These are phyloP conservation scores for Albula goreensis DNA, from an alignment of 2,113 vertebrate species.

Conservation along the genomic window DNA sequence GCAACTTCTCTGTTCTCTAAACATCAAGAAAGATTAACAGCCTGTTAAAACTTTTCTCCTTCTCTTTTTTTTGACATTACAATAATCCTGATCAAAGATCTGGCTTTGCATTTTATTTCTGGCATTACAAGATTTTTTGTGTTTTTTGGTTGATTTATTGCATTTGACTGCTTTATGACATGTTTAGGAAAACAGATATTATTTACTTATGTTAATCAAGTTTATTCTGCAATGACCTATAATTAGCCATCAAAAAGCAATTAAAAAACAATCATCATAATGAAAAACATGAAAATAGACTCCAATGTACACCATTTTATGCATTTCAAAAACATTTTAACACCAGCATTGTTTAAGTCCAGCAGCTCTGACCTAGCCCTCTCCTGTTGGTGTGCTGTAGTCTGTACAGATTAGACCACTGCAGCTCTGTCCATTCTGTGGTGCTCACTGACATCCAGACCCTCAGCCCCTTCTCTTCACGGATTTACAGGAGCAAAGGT, in stretches of 20 bases:
- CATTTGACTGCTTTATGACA: too few relatives aligned
- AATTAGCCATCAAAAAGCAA: too few relatives aligned
- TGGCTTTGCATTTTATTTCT: too few relatives aligned
- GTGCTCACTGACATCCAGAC: neutral
- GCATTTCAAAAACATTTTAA: neutral
- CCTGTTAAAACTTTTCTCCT: neutral
- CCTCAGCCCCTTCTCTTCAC: neutral
- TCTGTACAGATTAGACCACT: neutral
- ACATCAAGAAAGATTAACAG: neutral
- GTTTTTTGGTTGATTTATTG: neutral
- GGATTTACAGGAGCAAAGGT: conserved; percentile 1
- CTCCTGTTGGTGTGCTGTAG: neutral
- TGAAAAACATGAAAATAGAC: neutral
- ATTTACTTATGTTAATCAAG: too few relatives aligned
- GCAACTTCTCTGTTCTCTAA: conserved; percentile 59
- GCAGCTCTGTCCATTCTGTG: neutral
- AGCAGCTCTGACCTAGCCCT: neutral
- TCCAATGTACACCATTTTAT: neutral
- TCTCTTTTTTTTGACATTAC: neutral
- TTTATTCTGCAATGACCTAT: too few relatives aligned
- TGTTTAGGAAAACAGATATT: too few relatives aligned
- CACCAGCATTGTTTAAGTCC: neutral
- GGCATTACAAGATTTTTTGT: too few relatives aligned
- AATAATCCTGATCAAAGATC: neutral
- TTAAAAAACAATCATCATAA: too few relatives aligned